A percentile compares a stretch with the other conserved stretches of the same genome.
Conservation (phyloP, 2,888 invertebrate genomes). For the Lacanobia oleracea region DNA sequence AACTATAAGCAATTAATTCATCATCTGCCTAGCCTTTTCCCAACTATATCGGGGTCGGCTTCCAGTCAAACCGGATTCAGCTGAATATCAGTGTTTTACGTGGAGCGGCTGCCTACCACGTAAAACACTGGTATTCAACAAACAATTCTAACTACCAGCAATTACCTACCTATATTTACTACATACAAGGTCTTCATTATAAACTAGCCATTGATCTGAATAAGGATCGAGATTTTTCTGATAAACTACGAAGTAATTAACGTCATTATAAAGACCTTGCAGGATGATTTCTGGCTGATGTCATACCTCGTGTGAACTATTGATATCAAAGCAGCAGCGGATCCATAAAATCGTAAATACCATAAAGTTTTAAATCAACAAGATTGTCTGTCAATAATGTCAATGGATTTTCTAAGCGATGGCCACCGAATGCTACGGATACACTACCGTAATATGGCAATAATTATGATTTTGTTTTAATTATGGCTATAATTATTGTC, state of each 20-base stretch:
- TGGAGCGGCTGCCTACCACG: too few relatives aligned
- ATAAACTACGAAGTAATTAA: constrained; percentile 14
- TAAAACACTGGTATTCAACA: too few relatives aligned
- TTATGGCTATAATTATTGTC: too few relatives aligned
- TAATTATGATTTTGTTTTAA: too few relatives aligned
- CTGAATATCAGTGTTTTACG: too few relatives aligned
- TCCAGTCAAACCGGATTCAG: too few relatives aligned
- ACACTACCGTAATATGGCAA: too few relatives aligned
- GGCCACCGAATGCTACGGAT: too few relatives aligned
- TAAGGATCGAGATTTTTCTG: constrained; percentile 34
- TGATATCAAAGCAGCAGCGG: neutral
- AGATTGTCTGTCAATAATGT: neutral
- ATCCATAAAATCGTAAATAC: neutral
- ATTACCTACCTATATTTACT: neutral
- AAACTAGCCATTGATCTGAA: constrained; percentile 30
- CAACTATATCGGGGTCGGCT: too few relatives aligned
- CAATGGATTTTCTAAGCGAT: too few relatives aligned
- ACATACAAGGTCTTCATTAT: constrained; percentile 40
- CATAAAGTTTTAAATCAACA: neutral
- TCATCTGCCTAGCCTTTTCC: too few relatives aligned
- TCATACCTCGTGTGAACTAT: constrained; percentile 20
- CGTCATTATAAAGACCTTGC: constrained; percentile 24
- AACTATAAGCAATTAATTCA: neutral
- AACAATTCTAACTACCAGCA: neutral
- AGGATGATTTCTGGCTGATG: constrained; percentile 23